Evolutionary conservation across 2,797 vertebrate genomes (phyloP), one percentile per base, ranked within the genome.

Genomic region (Cyclura pinguis): DNA sequence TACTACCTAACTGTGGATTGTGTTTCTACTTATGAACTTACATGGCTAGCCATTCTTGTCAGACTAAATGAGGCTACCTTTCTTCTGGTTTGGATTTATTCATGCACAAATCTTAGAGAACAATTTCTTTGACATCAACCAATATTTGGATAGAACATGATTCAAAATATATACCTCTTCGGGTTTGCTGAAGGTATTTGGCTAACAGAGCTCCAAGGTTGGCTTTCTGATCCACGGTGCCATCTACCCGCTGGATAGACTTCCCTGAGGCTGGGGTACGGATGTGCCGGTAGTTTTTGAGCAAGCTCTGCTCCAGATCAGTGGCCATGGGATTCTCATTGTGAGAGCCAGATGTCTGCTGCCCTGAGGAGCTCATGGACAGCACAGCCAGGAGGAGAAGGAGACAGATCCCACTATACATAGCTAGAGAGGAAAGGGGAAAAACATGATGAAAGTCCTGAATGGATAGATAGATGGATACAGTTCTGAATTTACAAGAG

Each of bases 171-270:
- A 67, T 94, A 99, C 99, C 99, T 99, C 98, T 99, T 92, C 98
- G 98, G 93, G 97, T 93, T 91, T 97, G 97, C 95, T 98, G 98
- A 92, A 99, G 98, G 86, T 99, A 98, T 96, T 97, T 98, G 89
- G 98, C 98, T 93, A 99, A 96, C 94, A 99, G 96, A 85, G 98
- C 97, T 0, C 97, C 98, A 80, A 99, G 96, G 97, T 97, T 98
- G 84, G 98, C 97, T 57, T 98, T 97, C 72, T 97, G 96, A 90
- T 98, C 98, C 0, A 35, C 69, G 83, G 96, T 96, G 3, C 97
- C 97, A 7, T 98, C 97, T 13, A 94, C 88, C 85, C 96, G 93
- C 0, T 92, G 95, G 82, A 92, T 72, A 0, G 96, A 10, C 94
- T 97, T 98, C 93, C 93, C 87, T 6, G 97, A 97, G 0, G 96